phyloP scores from a whole-genome alignment of 2,797 vertebrate species.

The Catamblyrhynchus diadema region DNA sequence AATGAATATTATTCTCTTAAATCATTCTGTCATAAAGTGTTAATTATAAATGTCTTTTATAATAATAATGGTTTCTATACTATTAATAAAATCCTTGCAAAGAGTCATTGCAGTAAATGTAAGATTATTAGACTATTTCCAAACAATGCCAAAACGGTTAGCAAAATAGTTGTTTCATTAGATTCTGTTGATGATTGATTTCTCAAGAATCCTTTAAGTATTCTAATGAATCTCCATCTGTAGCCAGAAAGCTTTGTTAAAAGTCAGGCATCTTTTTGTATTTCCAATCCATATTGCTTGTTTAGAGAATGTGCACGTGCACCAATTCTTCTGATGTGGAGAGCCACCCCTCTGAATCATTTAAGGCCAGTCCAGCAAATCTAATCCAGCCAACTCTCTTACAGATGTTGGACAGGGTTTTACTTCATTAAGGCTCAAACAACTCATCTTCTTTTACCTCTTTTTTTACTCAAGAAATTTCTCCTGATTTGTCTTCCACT shows the following conservation, averaged over 20 bases:
- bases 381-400: background rate
- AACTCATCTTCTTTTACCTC: background rate
- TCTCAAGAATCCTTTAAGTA: background rate
- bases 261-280: background rate
- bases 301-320: background rate
- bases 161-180: slow-evolving; percentile 58
- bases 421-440: background rate
- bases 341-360: background rate
- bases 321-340: background rate
- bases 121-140: slow-evolving; percentile 55
- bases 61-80: slow-evolving; percentile 25
- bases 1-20: slow-evolving; percentile 64
- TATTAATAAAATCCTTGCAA: slow-evolving; percentile 24
- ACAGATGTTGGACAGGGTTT: background rate
- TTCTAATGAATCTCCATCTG: slow-evolving; percentile 9
- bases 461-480: background rate
- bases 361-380: background rate
- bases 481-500: background rate
- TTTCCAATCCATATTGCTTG: background rate
- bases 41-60: slow-evolving; percentile 62
- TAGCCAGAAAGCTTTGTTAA: background rate
- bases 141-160: slow-evolving; percentile 43
- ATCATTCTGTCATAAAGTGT: slow-evolving; percentile 43
- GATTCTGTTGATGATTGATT: slow-evolving; percentile 37
- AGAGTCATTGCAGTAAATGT: slow-evolving; percentile 47